Evolutionary conservation across 2,888 invertebrate species (phyloP).

Genomic region (Nyleta sp.): DNA sequence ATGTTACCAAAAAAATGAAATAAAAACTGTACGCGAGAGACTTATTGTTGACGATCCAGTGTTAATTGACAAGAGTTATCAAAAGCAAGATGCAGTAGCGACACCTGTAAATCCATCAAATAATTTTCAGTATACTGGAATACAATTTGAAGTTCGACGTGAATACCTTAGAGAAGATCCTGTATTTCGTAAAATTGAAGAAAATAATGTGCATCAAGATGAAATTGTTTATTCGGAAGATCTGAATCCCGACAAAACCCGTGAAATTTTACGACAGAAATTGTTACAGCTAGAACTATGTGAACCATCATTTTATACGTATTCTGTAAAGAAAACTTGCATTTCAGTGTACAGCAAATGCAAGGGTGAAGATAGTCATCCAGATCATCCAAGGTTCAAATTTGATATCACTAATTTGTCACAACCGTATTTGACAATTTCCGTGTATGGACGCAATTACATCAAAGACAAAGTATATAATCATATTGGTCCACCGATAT

Average conservation of each 20-base stretch:
- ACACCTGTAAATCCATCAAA: background rate
- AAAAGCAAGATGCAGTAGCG: background rate
- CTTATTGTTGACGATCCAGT: too few relatives aligned
- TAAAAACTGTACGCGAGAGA: too few relatives aligned
- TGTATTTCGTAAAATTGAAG: background rate
- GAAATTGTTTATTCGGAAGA: background rate
- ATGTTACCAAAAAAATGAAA: too few relatives aligned
- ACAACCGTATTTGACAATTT: background rate
- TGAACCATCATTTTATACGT: background rate
- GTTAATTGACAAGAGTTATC: background rate
- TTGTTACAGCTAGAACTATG: background rate
- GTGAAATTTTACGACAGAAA: background rate
- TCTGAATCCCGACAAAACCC: background rate
- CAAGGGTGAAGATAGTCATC: background rate
- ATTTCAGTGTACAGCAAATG: conserved; percentile 5
- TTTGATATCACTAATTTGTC: conserved; percentile 3
- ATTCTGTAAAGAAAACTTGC: background rate
- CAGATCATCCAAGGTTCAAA: conserved; percentile 17
- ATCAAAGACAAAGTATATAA: background rate
- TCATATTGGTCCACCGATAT: conserved; percentile 1
- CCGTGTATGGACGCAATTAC: background rate
- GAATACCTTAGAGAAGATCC: background rate
- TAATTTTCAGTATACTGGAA: background rate
- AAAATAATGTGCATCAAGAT: background rate
- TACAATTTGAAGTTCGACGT: background rate